These are phyloP conservation scores for Nothocercus nigrocapillus DNA, from an alignment of 2,113 vertebrate species.

Conservation along the genomic window DNA sequence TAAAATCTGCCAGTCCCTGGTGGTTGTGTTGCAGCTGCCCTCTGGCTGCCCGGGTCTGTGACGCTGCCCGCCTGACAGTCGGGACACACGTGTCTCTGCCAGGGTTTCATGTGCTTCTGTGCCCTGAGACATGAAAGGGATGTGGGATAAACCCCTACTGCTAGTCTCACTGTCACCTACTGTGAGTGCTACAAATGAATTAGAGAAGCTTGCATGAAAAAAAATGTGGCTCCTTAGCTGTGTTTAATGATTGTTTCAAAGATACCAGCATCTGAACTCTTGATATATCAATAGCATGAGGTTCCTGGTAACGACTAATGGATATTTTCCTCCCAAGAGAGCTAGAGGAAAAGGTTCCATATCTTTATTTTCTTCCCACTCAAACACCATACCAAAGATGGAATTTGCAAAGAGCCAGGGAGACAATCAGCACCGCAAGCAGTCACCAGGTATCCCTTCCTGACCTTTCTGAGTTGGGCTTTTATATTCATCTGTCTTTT, in stretches of 20 bases:
- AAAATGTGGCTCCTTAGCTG: not conserved
- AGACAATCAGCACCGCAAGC: not conserved
- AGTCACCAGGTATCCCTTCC: not conserved
- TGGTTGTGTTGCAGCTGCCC: not conserved
- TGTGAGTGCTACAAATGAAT: not conserved
- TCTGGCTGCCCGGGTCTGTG: rapidly evolving
- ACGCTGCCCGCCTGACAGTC: too few relatives aligned
- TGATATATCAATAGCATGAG: not conserved
- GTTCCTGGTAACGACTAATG: not conserved
- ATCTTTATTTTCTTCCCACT: not conserved
- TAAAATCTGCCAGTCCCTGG: rapidly evolving
- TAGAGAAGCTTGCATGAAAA: not conserved
- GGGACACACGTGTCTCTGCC: not conserved
- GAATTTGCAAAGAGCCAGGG: not conserved
- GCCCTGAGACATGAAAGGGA: not conserved
- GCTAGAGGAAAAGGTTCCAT: not conserved
- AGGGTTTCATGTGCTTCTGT: not conserved
- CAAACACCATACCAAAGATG: not conserved
- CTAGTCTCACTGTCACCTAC: not conserved
- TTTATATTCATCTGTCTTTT: not conserved
- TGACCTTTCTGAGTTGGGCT: not conserved
- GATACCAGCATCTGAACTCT: not conserved
- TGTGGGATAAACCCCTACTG: not conserved
- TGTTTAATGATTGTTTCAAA: not conserved
- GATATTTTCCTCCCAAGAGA: not conserved